Percentiles rank a stretch among this genome's conserved stretches.
Evolutionary conservation across 2,113 vertebrate genomes (phyloP).

Genomic region (Suricata suricatta): DNA sequence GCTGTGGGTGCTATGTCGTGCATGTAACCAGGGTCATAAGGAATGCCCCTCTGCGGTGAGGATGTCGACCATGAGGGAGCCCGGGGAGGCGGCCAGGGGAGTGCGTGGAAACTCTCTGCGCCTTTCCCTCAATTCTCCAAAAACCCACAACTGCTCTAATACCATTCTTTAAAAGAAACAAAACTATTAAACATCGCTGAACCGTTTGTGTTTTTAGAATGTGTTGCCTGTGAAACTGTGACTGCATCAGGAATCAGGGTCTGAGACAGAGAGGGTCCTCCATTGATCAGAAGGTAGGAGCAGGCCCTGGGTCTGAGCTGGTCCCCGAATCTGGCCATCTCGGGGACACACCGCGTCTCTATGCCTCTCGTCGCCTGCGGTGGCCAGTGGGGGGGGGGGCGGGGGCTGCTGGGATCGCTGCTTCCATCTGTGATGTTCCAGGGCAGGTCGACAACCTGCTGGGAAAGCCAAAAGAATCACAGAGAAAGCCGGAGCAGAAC

Average conservation of each 20-base stretch:
- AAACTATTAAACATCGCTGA: neutral
- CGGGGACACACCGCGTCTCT: accelerated
- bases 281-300: neutral
- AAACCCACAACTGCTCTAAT: neutral
- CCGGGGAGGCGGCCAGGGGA: accelerated
- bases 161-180: neutral
- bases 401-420: accelerated
- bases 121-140: too few species aligned
- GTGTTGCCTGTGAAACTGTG: neutral
- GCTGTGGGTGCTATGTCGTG: neutral
- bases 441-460: neutral
- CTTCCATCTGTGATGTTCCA: neutral
- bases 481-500: neutral
- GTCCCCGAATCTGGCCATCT: neutral
- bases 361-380: accelerated
- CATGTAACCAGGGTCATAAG: accelerated
- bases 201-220: neutral
- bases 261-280: neutral
- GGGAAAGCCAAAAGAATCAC: neutral
- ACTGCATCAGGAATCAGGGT: neutral
- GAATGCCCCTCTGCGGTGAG: accelerated
- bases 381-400: neutral
- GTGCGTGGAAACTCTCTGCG: neutral
- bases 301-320: too few species aligned
- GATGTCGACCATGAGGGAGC: accelerated